Evolutionary conservation across 2,797 vertebrate genomes (phyloP), one percentile per base, ranked within the genome.

Genomic region (Kryptopterus vitreolus): DNA sequence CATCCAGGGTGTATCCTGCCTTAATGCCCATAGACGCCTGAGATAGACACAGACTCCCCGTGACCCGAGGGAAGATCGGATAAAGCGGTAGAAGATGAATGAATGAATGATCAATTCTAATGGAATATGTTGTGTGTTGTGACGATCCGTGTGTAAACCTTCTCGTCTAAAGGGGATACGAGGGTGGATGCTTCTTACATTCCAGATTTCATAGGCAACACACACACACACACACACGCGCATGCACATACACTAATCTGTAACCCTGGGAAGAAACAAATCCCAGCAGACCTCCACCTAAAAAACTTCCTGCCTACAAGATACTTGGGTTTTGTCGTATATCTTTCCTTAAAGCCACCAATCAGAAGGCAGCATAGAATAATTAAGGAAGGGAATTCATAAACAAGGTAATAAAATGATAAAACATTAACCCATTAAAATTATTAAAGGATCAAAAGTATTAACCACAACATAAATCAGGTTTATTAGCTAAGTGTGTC

Each of bases 101-200:
- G n/a, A n/a, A n/a, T n/a, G n/a, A n/a, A n/a, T n/a, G n/a, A n/a
- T n/a, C n/a, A n/a, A n/a, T n/a, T n/a, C n/a, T n/a, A n/a, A n/a
- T n/a, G n/a, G n/a, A n/a, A n/a, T n/a, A n/a, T n/a, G n/a, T n/a
- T 6, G 35, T 43, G 35, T 43, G 22, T 59, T n/a, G 35, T 33
- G 31, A 63, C 62, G 48, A 78, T 43, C n/a, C n/a, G n/a, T n/a
- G n/a, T n/a, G n/a, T 78, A 78, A 76, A n/a, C 52, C 12, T 70
- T 70, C 24, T 72, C 1, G 52, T 57, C 31, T 24, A 11, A n/a
- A 15, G 69, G 76, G 58, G 50, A 33, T 48, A 43, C 35, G 35
- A 73, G 79, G 83, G 77, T 82, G 81, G 81, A 80, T 76, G 57
- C 74, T 65, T 74, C 26, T 26, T 81, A 69, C 77, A 86, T 85